Conservation (phyloP, 2,113 vertebrate species). For the Scophthalmus maximus region DNA sequence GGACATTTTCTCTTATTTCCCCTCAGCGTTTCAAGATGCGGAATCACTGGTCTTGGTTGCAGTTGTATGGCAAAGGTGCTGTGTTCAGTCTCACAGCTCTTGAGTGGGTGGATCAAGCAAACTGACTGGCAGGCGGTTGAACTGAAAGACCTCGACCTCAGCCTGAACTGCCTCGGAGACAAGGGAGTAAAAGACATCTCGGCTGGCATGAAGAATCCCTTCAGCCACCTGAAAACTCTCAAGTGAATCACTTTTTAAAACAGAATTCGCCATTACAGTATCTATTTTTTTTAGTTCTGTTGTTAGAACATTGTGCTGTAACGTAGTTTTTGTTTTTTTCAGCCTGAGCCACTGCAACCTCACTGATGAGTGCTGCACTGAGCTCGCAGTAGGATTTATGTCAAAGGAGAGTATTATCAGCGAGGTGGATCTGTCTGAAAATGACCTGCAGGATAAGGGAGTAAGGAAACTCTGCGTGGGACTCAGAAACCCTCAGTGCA, state of each 20-base stretch:
- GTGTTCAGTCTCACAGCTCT: constrained; percentile 37
- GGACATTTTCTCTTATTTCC: background rate
- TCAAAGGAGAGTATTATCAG: constrained; percentile 14
- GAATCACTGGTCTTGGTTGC: constrained; percentile 40
- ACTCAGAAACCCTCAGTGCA: constrained; percentile 26
- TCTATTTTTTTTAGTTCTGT: background rate
- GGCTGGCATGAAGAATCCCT: constrained; percentile 33
- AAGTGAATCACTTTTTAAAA: constrained; percentile 18
- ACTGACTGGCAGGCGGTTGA: constrained; percentile 23
- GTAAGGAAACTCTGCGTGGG: constrained; percentile 50
- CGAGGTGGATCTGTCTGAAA: constrained; percentile 65
- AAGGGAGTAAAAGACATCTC: constrained; percentile 37
- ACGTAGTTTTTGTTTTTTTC: background rate
- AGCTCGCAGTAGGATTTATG: constrained; percentile 32
- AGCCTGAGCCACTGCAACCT: constrained; percentile 67
- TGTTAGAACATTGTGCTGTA: background rate
- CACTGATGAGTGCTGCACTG: constrained; percentile 41
- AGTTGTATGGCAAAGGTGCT: constrained; percentile 12
- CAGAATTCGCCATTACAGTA: background rate
- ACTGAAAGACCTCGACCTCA: constrained; percentile 66
- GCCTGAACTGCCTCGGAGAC: constrained; percentile 62
- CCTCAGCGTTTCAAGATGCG: constrained; percentile 60
- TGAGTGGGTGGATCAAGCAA: background rate
- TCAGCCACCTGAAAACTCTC: constrained; percentile 47
- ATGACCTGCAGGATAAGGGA: constrained; percentile 57